Evolutionary conservation across 2,888 invertebrate species (phyloP), one percentile per base, ranked within the genome.

Genomic region (Dioctria rufipes): DNA sequence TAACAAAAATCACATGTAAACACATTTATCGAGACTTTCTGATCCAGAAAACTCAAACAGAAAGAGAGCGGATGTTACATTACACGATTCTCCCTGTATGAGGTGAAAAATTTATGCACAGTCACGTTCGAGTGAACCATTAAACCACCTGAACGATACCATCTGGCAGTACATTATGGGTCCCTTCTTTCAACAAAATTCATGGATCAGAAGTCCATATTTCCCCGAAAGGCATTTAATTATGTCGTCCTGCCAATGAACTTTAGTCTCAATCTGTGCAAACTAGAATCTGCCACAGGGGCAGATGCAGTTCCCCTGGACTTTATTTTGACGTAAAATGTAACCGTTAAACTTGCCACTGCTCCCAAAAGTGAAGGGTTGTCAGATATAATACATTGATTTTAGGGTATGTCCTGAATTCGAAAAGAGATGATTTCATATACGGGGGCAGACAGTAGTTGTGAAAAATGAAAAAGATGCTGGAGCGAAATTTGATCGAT

Each of bases 141-240:
- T 77, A 77, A 51, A 61, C 77, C 77, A 77, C 77, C 77, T 77
- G 77, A 77, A 77, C 60, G 73, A 75, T 75, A 77, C 37, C 63
- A 77, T 77, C 77, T 63, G 63, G 63, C 77, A 49, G 46, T 77
- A 37, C 61, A 49, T 42, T 61, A 43, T 25, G 37, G 46, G 61
- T 49, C 63, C 49, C 46, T 77, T 63, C 77, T 49, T 77, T 77
- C 77, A 63, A 63, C 63, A 77, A 77, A 77, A 77, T 77, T 77
- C 77, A 61, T 77, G 77, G 77, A 77, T 77, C 77, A 77, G 77
- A 63, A 77, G 77, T 63, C 77, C 77, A 77, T 77, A 77, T 63
- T 77, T 77, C 49, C 77, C 77, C 46, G 49, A 77, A 63, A 63
- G 77, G 77, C 77, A 77, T 77, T 77, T 77, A 77, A 77, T 77